Evolutionary conservation across 2,888 invertebrate species (phyloP), one percentile per base, ranked within the genome.

Genomic region (Lasioglossum marginatum): DNA sequence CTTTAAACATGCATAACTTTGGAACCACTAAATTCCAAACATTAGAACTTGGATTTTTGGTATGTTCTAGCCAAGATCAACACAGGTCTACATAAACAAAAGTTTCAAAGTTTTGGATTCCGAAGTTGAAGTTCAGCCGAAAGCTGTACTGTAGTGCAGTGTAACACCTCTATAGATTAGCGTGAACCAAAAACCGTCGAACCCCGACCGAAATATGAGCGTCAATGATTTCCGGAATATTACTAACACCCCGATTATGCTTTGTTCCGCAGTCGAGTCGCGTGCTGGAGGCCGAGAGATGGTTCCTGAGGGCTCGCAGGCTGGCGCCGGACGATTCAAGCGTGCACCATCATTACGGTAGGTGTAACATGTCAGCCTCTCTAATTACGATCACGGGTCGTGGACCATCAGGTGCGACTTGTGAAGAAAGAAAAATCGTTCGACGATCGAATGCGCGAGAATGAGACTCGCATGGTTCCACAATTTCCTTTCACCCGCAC

Each of bases 261-360:
- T 89, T 89, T 86, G 77, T 88, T 88, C 83, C 87, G 72, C 87
- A 98, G 97, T 97, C 97, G 94, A 98, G 98, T 93, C 96, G 98
- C 93, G 96, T 97, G 83, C 96, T 97, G 80, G 98, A 98, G 95
- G 98, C 99, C 1, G 98, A 98, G 95, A 96, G 97, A 93, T 98
- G 98, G 98, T 98, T 98, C 95, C 96, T 97, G 93, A 97, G 97
- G 94, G 99, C 98, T 43, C 96, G 98, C 90, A 96, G 97, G 89
- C 96, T 99, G 92, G 98, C 98, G 83, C 98, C 98, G 37, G 96
- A 97, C 88, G 98, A 98, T 95, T 97, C 98, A 27, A 97, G 97
- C 92, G 98, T 98, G 75, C 97, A 98, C 95, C 98, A 98, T 95
- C 98, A 98, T 95, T 98, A 98, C 95, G 99, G 99, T 98, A 95